Evolutionary conservation across 2,888 invertebrate genomes (phyloP), one percentile per base, ranked within the genome.

Genomic region (Drosophila aldrichi): DNA sequence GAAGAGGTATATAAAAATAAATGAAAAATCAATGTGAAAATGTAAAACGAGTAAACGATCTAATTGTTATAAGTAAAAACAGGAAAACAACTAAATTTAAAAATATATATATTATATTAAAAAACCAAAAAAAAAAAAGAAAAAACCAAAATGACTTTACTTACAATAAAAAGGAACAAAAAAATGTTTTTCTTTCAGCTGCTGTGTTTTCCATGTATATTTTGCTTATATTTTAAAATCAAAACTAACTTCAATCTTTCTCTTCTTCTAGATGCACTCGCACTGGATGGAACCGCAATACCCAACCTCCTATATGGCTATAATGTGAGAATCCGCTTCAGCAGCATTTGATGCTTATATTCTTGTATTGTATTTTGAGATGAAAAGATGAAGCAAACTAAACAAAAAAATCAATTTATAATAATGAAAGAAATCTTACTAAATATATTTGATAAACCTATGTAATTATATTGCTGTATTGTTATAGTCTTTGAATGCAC

Each of bases 21-120:
- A 48, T 41, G 20, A 63, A 62, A 48, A 51, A 59, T 51, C 54
- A 65, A 63, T 79, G 65, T 76, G 65, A 76, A 79, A 78, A 70
- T 74, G 79, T 78, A 75, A 78, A 75, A 75, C 71, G 72, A 78
- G 81, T 83, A 82, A 82, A 88, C 81, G 86, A 90, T 84, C 76
- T 86, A 78, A 83, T 83, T 83, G 79, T 84, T 86, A 79, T 77
- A 84, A 82, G 79, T 75, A 71, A 85, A 85, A 82, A 74, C 68
- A 77, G 66, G 63, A 77, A 79, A 70, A 62, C 38, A 84, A 82
- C 61, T 86, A 81, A 76, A 81, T 70, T 83, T 77, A 82, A 82
- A 80, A 67, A 81, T 79, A 86, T 76, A 84, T 66, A 78, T 66
- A 79, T 65, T 76, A 78, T 66, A 79, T 76, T 76, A 73, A 76